Evolutionary conservation across 2,888 invertebrate genomes (phyloP), one percentile per base, ranked within the genome.

Genomic region (Diplazon laetatorius): DNA sequence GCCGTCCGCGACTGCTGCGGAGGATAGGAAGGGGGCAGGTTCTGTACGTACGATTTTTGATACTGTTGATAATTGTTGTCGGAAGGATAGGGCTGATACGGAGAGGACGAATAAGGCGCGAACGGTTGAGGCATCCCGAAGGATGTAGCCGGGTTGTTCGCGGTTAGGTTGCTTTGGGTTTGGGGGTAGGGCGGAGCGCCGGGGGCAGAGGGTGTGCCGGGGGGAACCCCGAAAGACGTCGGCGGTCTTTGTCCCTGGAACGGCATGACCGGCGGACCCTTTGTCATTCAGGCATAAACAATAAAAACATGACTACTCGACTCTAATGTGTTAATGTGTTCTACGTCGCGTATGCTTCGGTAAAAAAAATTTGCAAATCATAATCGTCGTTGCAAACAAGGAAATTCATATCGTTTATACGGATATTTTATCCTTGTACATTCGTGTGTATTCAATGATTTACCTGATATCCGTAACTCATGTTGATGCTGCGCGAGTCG

Each of bases 391-490:
- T 12, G 14, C 50, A n/a, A 14, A 22, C 4, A 8, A 6, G 30
- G 30, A 30, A 30, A 30, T n/a, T n/a, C 30, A 30, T 5, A 5
- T 30, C 4, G 30, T 30, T 2, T 30, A 6, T 30, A 6, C 30
- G 30, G 6, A 30, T 30, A 30, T 30, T 30, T 30, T 30, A 30
- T 30, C 6, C 30, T 30, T 30, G 6, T 30, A 30, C 2, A 30
- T 30, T 6, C 30, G 6, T 30, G 30, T 30, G 4, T 5, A 30
- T 5, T 6, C 30, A 30, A 6, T 6, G 30, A 82, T 85, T 87
- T 69, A 90, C 90, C 85, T 89, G 89, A 69, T 90, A 90, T 62
- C 89, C 89, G 87, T 90, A 90, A 84, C 88, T 90, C 90, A 90
- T 90, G 37, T 83, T 87, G 80, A n/a, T n/a, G n/a, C 16, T 37